Evolutionary conservation across 1,140 invertebrate genomes (phyloP), one percentile per base, ranked within the genome.

Genomic region (Lethrus apterus): DNA sequence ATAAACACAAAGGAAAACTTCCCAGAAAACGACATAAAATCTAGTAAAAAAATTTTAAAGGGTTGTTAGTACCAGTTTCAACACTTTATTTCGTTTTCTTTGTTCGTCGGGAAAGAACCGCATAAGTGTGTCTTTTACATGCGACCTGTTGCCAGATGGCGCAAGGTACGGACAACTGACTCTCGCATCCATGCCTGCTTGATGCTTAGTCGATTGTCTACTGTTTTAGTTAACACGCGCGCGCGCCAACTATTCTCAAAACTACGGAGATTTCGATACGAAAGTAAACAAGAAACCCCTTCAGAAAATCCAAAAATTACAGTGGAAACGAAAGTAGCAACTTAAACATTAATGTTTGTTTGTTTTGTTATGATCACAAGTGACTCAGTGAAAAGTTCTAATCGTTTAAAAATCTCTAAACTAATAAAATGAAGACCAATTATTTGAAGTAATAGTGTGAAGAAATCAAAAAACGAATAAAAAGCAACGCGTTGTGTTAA

Each of bases 171-270:
- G 46, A 45, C 36, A 47, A 48, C 21, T 47, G 26, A 47, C 53
- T 35, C 55, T 50, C 53, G 52, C 42, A 44, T 46, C 43, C 36
- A 45, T 50, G 48, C 46, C 40, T 51, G 47, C 41, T 61, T 54
- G 35, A 38, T 38, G 58, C 58, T 63, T 63, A 63, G 61, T 63
- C 57, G 61, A 55, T 57, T 54, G 56, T 61, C 59, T 60, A 60
- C 57, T 61, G 61, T 60, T 61, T 62, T 53, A 55, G 50, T 44
- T 48, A 49, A 40, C 46, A 48, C 49, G 55, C 51, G 52, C 52
- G 58, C 52, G 50, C 50, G 47, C 34, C 19, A 29, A 14, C 35
- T 43, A 44, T 31, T 23, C 19, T 21, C 41, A 19, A 21, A 31
- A 23, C 13, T 29, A 19, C 51, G 44, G 15, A 38, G 47, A 51